Evolutionary conservation across 1,140 invertebrate genomes (phyloP).

Genomic region (Kradibia gibbosae): DNA sequence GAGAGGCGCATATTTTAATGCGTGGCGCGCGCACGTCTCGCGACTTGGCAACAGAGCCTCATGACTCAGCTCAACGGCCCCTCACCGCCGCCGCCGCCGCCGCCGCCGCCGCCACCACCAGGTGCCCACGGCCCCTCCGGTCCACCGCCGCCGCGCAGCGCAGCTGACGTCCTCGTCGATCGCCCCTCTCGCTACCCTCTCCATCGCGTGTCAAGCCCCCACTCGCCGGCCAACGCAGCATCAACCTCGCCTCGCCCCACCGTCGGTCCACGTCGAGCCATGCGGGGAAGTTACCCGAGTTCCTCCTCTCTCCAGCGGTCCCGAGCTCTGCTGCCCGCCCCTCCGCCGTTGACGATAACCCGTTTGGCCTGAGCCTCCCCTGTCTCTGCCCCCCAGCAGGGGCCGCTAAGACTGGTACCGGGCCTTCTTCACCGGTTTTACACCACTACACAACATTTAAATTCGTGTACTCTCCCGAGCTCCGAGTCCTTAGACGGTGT

Average conservation of each 20-base stretch:
- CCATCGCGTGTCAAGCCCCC: too few relatives aligned
- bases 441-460: too few relatives aligned
- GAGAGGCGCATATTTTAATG: conserved; percentile 16
- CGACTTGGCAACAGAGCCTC: conserved; percentile 70
- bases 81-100: conserved; percentile 22
- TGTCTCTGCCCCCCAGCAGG: background rate
- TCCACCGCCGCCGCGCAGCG: background rate
- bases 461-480: too few relatives aligned
- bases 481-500: conserved; percentile 43
- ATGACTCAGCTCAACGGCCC: conserved; percentile 67
- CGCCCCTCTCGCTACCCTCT: background rate
- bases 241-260: too few relatives aligned
- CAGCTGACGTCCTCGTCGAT: background rate
- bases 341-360: background rate
- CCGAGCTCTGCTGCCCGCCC: too few relatives aligned
- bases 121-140: background rate
- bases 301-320: too few relatives aligned
- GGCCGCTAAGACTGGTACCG: conserved; percentile 38
- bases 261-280: too few relatives aligned
- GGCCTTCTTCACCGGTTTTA: conserved; percentile 46
- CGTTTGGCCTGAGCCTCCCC: background rate
- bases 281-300: too few relatives aligned
- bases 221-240: too few relatives aligned
- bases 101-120: background rate
- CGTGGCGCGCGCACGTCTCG: background rate